phyloP scores from a whole-genome alignment of 2,113 vertebrate species.

The Rafetus swinhoei region DNA sequence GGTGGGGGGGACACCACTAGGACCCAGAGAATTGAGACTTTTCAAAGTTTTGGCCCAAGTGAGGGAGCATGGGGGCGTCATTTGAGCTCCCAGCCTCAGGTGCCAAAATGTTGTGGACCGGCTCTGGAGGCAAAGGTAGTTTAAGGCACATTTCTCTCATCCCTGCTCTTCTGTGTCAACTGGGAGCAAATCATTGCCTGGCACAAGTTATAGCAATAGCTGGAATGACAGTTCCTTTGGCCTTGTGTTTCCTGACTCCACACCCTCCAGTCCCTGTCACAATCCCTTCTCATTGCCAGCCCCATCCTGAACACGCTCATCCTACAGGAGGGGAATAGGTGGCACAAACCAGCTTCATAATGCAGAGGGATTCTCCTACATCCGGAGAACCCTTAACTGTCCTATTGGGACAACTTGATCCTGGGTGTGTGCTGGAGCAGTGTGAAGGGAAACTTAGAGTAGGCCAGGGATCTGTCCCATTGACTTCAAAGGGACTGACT shows the following conservation, averaged over 20 bases:
- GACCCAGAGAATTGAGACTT: no score
- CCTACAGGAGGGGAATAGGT: neutral
- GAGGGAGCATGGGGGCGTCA: no score
- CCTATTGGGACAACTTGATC: neutral
- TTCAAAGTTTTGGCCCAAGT: no score
- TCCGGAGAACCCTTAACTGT: neutral
- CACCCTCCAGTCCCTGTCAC: rapidly evolving
- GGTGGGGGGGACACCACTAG: no score
- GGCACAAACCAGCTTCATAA: neutral
- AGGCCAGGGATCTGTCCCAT: neutral
- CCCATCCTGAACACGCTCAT: neutral
- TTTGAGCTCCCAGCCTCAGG: no score
- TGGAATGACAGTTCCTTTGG: rapidly evolving
- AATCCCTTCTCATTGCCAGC: neutral
- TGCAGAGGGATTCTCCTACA: neutral
- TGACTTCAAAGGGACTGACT: neutral
- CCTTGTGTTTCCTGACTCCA: neutral
- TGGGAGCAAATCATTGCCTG: neutral
- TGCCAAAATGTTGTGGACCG: no score
- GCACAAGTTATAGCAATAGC: neutral
- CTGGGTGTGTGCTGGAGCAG: neutral
- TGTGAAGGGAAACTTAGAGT: neutral
- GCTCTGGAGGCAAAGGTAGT: neutral
- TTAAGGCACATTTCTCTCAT: rapidly evolving
- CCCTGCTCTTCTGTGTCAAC: neutral